phyloP scores from a whole-genome alignment of 2,888 invertebrate species.

The Morinoia aosen region DNA sequence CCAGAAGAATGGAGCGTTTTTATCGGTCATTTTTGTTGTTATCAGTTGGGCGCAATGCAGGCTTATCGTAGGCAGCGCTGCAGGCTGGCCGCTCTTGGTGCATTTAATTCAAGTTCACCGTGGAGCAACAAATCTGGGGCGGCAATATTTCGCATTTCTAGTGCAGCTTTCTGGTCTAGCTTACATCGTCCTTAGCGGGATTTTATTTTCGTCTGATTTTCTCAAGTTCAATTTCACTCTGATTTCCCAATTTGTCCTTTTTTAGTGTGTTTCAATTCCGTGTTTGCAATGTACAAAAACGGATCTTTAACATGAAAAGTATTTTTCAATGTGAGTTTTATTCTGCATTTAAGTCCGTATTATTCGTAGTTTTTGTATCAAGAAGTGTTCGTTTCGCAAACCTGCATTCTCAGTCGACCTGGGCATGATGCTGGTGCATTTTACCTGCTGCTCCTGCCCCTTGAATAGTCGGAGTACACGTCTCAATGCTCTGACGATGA shows the following conservation, averaged over 20 bases:
- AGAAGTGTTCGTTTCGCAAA: too few relatives aligned
- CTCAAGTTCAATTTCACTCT: neutral
- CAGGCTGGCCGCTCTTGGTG: neutral
- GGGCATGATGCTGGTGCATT: too few relatives aligned
- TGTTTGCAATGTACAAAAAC: neutral
- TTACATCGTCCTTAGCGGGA: neutral
- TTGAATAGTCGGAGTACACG: too few relatives aligned
- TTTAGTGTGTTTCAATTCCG: neutral
- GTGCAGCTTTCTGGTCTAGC: neutral
- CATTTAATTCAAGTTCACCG: neutral
- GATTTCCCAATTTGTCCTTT: neutral
- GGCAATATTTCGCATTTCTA: neutral
- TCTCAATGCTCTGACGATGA: too few relatives aligned
- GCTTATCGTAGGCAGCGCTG: neutral
- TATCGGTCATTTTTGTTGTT: neutral
- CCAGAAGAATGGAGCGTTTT: neutral
- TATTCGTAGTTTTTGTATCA: too few relatives aligned
- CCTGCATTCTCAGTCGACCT: too few relatives aligned
- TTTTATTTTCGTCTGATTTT: neutral
- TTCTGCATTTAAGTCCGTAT: too few relatives aligned
- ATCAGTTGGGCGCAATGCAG: neutral
- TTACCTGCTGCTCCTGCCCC: too few relatives aligned
- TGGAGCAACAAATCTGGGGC: neutral
- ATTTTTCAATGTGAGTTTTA: neutral
- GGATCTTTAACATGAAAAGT: neutral